Conservation (phyloP, 64 coral and sea anemone species). For the Acropora yongei region DNA sequence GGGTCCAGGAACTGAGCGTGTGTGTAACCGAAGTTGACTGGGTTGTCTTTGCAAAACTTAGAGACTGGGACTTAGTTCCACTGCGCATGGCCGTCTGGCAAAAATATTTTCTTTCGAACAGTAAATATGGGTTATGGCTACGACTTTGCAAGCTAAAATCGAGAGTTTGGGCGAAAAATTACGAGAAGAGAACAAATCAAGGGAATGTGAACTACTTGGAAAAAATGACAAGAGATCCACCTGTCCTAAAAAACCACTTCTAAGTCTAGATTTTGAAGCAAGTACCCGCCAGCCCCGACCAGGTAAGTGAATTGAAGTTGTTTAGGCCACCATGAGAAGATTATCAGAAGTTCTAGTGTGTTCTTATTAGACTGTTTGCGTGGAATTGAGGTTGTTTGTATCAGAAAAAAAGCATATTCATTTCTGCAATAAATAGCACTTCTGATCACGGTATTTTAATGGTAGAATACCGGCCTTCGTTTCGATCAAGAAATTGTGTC, state of each 20-base stretch:
- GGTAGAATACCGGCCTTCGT: too few relatives aligned
- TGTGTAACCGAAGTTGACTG: too few relatives aligned
- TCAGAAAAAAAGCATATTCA: too few relatives aligned
- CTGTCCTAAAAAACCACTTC: slow-evolving; percentile 65
- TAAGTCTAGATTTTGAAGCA: slow-evolving; percentile 60
- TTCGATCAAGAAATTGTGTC: too few relatives aligned
- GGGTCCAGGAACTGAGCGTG: too few relatives aligned
- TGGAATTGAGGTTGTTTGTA: slow-evolving; percentile 23
- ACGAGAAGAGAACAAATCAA: slow-evolving; percentile 89
- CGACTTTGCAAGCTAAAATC: slow-evolving; percentile 87
- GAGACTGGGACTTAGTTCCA: slow-evolving; percentile 24
- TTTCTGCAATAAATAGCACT: too few relatives aligned
- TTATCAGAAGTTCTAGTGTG: slow-evolving; percentile 19
- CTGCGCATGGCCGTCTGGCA: slow-evolving; percentile 65
- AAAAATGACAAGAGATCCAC: slow-evolving; percentile 69
- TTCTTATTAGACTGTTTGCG: background rate
- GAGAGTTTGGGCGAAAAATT: slow-evolving; percentile 91
- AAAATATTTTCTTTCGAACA: slow-evolving; percentile 49
- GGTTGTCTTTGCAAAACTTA: too few relatives aligned
- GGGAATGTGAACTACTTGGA: slow-evolving; percentile 58
- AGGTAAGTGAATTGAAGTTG: slow-evolving; percentile 47
- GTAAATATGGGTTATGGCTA: slow-evolving; percentile 99
- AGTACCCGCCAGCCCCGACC: slow-evolving; percentile 58
- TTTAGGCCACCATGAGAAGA: slow-evolving; percentile 57
- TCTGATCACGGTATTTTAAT: too few relatives aligned